Evolutionary conservation across 1,140 invertebrate genomes (phyloP).

Genomic region (Drosophila athabasca): DNA sequence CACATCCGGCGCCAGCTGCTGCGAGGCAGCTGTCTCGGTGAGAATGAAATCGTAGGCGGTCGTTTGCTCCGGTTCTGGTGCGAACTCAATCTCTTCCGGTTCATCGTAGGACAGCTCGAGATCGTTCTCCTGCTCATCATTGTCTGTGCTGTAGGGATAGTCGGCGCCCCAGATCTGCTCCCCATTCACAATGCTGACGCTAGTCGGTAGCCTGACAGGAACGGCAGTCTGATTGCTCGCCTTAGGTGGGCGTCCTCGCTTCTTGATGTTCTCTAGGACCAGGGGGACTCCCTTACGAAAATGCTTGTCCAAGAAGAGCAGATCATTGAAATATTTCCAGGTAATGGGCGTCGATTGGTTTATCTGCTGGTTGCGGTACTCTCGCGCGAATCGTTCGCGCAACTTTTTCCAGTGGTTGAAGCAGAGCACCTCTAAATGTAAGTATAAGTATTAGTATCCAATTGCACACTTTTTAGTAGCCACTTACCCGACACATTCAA

Average conservation of each 20-base stretch:
- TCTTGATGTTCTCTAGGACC: slow-evolving; percentile 62
- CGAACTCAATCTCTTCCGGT: slow-evolving; percentile 50
- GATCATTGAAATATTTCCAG: slow-evolving; percentile 69
- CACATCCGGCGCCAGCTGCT: slow-evolving; percentile 23
- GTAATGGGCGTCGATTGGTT: slow-evolving; percentile 53
- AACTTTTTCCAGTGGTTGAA: slow-evolving; percentile 80
- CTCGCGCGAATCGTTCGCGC: slow-evolving; percentile 72
- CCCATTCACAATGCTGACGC: slow-evolving; percentile 1
- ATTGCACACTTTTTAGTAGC: too few relatives aligned
- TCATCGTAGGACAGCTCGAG: slow-evolving; percentile 47
- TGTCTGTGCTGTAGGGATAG: slow-evolving; percentile 66
- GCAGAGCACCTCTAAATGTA: slow-evolving; percentile 58
- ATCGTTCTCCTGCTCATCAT: slow-evolving; percentile 60
- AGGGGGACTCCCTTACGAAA: slow-evolving; percentile 72
- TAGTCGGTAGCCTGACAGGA: not conserved
- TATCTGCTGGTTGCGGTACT: slow-evolving; percentile 72
- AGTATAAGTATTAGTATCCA: not conserved
- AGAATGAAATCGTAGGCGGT: slow-evolving; percentile 39
- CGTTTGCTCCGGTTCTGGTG: slow-evolving; percentile 40
- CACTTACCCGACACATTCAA: slow-evolving; percentile 64
- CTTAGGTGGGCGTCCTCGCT: slow-evolving; percentile 63
- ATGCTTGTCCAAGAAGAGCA: slow-evolving; percentile 65
- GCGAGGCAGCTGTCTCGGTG: slow-evolving; percentile 6
- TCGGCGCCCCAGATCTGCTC: slow-evolving; percentile 64
- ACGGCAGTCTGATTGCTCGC: not conserved